Percentiles rank a stretch among this genome's conserved stretches.
Evolutionary conservation across 2,888 invertebrate species (phyloP).

Genomic region (Drosophila prostipennis): DNA sequence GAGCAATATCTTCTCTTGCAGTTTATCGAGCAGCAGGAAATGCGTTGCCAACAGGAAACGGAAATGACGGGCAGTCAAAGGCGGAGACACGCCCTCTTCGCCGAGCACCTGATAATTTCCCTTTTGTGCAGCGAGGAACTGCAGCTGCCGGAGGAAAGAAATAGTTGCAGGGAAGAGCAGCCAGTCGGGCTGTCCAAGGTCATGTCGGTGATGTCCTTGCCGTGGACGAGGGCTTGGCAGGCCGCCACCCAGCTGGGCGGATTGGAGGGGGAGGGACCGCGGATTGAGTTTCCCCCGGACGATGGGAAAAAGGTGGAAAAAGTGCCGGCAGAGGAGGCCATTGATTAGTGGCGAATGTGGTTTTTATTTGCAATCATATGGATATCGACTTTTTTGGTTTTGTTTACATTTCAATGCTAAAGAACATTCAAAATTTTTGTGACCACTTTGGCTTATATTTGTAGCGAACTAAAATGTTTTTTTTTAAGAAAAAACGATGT

Average conservation of each 20-base stretch:
- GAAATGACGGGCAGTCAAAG: not conserved
- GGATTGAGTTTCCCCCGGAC: no score
- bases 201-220: constrained; percentile 42
- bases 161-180: not conserved
- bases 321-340: constrained; percentile 3
- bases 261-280: not conserved
- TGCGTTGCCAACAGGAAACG: constrained; percentile 3
- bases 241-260: not conserved
- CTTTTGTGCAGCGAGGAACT: constrained; percentile 56
- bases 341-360: constrained; percentile 6
- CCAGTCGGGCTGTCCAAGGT: constrained; percentile 15
- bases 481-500: no score
- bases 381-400: not conserved
- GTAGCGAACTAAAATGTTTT: not conserved
- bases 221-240: constrained; percentile 23
- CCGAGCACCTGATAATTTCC: constrained; percentile 61
- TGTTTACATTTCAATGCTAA: not conserved
- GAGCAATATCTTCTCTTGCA: constrained; percentile 46
- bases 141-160: not conserved
- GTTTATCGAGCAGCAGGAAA: constrained; percentile 47
- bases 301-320: not conserved
- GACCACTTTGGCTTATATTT: not conserved
- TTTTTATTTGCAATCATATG: constrained; percentile 1
- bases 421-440: constrained; percentile 5
- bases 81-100: constrained; percentile 40